Percentiles rank a stretch among this genome's conserved stretches.
Conservation (phyloP, 2,113 vertebrate species). For the Ifrita kowaldi region DNA sequence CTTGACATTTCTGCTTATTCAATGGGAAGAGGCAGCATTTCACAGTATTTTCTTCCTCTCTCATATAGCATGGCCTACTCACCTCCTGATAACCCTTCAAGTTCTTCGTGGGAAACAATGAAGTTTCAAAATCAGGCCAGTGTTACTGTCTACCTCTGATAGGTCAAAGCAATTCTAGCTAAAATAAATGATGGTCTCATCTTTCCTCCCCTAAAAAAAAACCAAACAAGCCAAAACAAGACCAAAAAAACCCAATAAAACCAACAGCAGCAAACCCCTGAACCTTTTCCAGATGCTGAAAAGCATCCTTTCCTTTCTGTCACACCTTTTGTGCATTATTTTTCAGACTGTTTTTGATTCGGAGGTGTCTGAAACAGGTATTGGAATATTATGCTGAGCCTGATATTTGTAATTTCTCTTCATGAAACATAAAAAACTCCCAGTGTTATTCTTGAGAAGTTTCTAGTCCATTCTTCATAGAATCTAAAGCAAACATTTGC, state of each 20-base stretch:
- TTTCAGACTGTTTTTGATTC: not conserved
- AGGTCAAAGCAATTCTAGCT: not conserved
- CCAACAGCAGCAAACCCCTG: not conserved
- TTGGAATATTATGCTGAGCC: not conserved
- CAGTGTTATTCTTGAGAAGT: not conserved
- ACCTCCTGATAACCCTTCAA: not conserved
- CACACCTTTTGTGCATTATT: not conserved
- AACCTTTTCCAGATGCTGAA: not conserved
- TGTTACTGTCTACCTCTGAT: not conserved
- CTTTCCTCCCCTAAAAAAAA: not conserved
- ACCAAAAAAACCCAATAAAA: fast-evolving
- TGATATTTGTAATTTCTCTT: not conserved
- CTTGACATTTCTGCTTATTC: not conserved
- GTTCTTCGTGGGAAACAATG: not conserved
- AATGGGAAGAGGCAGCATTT: not conserved
- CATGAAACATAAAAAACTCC: not conserved
- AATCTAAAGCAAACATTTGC: not conserved
- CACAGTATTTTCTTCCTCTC: not conserved
- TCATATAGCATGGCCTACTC: not conserved
- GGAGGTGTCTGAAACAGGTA: not conserved
- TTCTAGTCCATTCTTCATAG: not conserved
- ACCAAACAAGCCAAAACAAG: not conserved
- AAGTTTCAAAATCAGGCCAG: not conserved
- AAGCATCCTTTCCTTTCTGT: not conserved
- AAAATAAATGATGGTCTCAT: not conserved